Conservation (phyloP, 2,888 invertebrate species). For the Melikaiella ostensackeni region DNA sequence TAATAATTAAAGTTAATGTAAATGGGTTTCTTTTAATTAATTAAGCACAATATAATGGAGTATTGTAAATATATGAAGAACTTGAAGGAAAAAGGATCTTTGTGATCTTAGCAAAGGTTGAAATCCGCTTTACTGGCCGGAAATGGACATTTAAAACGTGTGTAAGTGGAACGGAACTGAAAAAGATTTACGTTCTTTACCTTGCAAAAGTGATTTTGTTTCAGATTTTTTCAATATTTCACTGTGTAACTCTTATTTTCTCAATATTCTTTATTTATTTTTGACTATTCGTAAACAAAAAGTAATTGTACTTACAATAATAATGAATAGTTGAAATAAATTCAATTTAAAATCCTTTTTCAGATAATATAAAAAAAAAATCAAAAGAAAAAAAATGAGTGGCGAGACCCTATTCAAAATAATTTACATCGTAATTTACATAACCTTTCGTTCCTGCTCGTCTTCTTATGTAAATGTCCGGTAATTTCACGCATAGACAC, state of each 20-base stretch:
- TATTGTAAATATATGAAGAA: not conserved
- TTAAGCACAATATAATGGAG: not conserved
- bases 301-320: no score
- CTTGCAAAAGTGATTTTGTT: constrained; percentile 5
- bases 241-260: not conserved
- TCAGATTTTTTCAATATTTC: not conserved
- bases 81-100: constrained; percentile 10
- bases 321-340: not conserved
- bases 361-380: not conserved
- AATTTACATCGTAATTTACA: not conserved
- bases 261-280: no score
- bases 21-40: no score
- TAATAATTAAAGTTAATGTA: not conserved
- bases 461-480: not conserved
- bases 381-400: not conserved
- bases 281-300: no score
- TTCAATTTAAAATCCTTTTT: not conserved
- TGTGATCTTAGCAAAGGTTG: constrained; percentile 16
- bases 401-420: not conserved
- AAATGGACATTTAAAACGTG: constrained; percentile 31
- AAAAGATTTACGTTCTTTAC: not conserved
- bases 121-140: constrained; percentile 36
- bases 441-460: not conserved
- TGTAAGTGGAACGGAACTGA: constrained; percentile 38
- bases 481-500: not conserved